A percentile compares a stretch with the other conserved stretches of the same genome.
These are phyloP conservation scores for Clusia tigrina DNA, from an alignment of 2,888 invertebrate species.

Conservation along the genomic window DNA sequence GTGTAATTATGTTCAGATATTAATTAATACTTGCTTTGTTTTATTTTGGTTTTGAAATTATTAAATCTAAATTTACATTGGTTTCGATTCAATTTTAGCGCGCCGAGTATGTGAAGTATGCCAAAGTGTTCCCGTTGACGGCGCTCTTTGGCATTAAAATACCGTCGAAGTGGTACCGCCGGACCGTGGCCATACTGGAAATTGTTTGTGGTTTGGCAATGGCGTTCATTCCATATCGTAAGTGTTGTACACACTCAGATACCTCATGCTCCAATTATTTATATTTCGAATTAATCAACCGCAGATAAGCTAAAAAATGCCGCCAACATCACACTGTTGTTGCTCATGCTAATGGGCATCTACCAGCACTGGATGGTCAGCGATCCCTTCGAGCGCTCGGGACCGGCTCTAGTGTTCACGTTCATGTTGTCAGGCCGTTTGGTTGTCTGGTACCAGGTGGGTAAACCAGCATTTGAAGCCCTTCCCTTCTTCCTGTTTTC, in stretches of 20 bases:
- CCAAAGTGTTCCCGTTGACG: slow-evolving; percentile 90
- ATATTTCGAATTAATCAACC: background rate
- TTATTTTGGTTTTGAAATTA: slow-evolving; percentile 16
- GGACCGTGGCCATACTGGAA: slow-evolving; percentile 84
- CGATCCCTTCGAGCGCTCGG: slow-evolving; percentile 90
- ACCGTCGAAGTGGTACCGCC: slow-evolving; percentile 91
- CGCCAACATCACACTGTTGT: slow-evolving; percentile 83
- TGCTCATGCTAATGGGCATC: slow-evolving; percentile 87
- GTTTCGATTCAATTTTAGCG: slow-evolving; percentile 70
- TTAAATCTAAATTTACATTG: background rate
- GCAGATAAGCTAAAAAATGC: slow-evolving; percentile 89
- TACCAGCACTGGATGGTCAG: slow-evolving; percentile 94
- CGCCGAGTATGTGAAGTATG: slow-evolving; percentile 93
- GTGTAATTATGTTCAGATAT: slow-evolving; percentile 10
- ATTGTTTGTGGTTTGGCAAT: slow-evolving; percentile 84
- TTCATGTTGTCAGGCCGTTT: slow-evolving; percentile 90
- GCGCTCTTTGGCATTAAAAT: slow-evolving; percentile 84
- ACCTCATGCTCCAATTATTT: background rate
- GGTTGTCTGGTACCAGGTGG: slow-evolving; percentile 76
- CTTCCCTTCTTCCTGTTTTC: too few relatives aligned
- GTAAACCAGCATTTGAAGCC: too few relatives aligned
- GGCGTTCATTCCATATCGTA: slow-evolving; percentile 85
- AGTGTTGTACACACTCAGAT: slow-evolving; percentile 60
- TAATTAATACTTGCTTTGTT: slow-evolving; percentile 24
- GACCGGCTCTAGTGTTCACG: slow-evolving; percentile 89